These are phyloP conservation scores for Murina feae DNA, from an alignment of 2,113 vertebrate genomes.

Conservation along the genomic window DNA sequence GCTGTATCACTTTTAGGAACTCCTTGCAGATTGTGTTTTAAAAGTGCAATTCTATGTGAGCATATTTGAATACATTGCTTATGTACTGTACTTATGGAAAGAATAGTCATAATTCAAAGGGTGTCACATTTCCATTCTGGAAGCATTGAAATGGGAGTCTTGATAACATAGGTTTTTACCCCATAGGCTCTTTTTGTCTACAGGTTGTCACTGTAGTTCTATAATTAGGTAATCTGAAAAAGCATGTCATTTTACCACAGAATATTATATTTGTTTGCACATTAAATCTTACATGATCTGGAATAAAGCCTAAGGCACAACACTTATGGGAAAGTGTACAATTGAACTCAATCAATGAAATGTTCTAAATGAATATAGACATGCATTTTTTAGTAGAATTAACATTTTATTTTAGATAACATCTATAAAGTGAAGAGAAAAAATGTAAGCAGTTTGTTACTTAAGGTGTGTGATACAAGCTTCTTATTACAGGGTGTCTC, in stretches of 20 bases:
- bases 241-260: constrained; percentile 15
- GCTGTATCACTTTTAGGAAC: constrained; percentile 1
- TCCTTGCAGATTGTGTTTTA: not conserved
- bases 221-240: not conserved
- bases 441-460: not conserved
- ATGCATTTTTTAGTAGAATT: not conserved
- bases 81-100: not conserved
- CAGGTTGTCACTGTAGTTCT: not conserved
- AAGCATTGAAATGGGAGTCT: not conserved
- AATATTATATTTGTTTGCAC: constrained; percentile 15
- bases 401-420: not conserved
- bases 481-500: not conserved
- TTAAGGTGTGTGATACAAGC: not conserved
- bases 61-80: constrained; percentile 31
- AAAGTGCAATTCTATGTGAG: not conserved
- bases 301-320: not conserved
- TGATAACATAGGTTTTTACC: not conserved
- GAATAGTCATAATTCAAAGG: constrained; percentile 44
- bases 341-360: not conserved
- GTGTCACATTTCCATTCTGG: not conserved
- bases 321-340: not conserved
- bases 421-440: not conserved
- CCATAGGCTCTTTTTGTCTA: not conserved
- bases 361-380: not conserved
- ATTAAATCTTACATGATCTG: not conserved